A percentile compares a stretch with the other conserved stretches of the same genome.
These are phyloP conservation scores for Branchipolynoe longqiensis DNA, from an alignment of 2,888 invertebrate species.

Conservation along the genomic window DNA sequence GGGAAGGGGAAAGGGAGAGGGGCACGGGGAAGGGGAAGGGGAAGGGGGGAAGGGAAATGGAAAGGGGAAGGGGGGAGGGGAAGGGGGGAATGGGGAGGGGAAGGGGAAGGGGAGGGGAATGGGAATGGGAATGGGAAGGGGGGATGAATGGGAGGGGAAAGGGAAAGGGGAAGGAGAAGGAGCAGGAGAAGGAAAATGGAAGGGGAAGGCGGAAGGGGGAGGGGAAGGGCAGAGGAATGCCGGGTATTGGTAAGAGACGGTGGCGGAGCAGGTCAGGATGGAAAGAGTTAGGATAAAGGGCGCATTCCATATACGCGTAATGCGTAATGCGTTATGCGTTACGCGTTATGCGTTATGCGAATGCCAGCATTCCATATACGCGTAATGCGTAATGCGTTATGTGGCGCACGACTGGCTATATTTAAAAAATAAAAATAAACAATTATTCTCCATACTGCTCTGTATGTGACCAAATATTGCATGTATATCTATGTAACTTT, in stretches of 20 bases:
- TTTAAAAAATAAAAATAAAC: too few relatives aligned
- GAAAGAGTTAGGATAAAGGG: background rate
- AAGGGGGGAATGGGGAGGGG: background rate
- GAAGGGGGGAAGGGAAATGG: background rate
- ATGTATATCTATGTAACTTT: too few relatives aligned
- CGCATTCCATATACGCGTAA: too few relatives aligned
- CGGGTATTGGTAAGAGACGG: background rate
- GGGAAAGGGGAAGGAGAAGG: background rate
- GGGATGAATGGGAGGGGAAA: background rate
- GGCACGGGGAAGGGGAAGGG: background rate
- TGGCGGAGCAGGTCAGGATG: background rate
- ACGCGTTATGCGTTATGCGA: too few relatives aligned
- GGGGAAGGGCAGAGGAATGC: background rate
- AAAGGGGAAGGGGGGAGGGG: background rate
- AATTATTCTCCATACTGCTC: too few relatives aligned
- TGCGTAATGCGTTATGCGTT: too few relatives aligned
- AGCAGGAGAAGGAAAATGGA: background rate
- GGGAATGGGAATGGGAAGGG: background rate
- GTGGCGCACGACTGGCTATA: too few relatives aligned
- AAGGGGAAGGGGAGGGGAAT: background rate
- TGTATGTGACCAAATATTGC: too few relatives aligned
- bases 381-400: too few relatives aligned
- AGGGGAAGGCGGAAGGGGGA: background rate
- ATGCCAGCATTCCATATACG: too few relatives aligned
- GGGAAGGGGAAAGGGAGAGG: background rate